Conservation (phyloP, 37 sponge, comb jelly and placozoan genomes). For the Hormiphora californensis region DNA sequence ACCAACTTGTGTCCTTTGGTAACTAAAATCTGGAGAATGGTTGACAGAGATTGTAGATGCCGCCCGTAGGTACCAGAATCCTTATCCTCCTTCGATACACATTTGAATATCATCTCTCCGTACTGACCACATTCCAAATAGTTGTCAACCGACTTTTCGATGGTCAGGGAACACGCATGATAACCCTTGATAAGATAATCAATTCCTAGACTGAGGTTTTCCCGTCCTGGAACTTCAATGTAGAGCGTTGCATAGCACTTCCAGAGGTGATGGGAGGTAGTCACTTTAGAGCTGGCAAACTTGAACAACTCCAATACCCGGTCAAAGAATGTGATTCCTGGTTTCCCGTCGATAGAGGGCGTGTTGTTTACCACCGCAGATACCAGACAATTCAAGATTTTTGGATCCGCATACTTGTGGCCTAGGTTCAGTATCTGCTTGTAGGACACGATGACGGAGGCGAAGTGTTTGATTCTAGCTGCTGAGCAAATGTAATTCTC, state of each 20-base stretch:
- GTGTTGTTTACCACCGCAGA: conserved; percentile 2
- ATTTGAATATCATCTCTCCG: not conserved
- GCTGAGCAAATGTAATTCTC: conserved; percentile 71
- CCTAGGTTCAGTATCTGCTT: not conserved
- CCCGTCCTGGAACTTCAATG: not conserved
- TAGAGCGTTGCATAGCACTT: conserved; percentile 11
- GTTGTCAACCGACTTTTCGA: conserved; percentile 26
- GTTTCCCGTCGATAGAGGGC: not conserved
- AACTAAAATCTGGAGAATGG: conserved; percentile 40
- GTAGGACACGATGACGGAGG: not conserved
- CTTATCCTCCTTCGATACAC: not conserved
- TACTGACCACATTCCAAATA: not conserved
- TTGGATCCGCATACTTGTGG: not conserved
- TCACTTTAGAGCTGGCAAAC: conserved; percentile 40
- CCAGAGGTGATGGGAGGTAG: not conserved
- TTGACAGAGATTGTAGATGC: conserved; percentile 13
- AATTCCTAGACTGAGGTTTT: not conserved
- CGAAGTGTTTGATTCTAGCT: not conserved
- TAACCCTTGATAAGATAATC: conserved; percentile 51
- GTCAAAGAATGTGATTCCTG: not conserved
- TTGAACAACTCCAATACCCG: not conserved
- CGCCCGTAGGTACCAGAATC: not conserved
- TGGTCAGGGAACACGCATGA: not conserved
- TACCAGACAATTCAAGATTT: conserved; percentile 4
- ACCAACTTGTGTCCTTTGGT: conserved; percentile 18